Conservation (phyloP, 2,888 invertebrate species). For the Odontothrips loti region DNA sequence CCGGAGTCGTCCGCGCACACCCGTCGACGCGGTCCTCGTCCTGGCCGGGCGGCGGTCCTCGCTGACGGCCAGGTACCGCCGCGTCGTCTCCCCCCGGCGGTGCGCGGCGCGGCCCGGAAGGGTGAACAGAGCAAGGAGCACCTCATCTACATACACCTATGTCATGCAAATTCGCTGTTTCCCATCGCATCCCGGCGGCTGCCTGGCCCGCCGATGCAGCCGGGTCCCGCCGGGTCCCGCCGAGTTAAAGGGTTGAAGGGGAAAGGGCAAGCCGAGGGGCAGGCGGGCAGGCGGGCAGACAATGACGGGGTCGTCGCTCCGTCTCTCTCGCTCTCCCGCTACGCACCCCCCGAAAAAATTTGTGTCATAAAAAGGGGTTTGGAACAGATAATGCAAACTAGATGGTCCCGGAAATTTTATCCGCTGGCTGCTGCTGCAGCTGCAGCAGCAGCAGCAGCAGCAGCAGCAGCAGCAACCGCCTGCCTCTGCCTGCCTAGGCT, state of each 20-base stretch:
- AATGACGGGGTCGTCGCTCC: not conserved
- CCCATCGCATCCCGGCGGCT: not conserved
- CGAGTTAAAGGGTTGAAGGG: not conserved
- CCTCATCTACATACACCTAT: conserved; percentile 25
- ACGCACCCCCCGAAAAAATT: not conserved
- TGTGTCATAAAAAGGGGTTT: conserved; percentile 26
- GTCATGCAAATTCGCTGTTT: not conserved
- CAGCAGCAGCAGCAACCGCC: no score
- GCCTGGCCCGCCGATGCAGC: no score
- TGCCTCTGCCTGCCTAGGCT: no score
- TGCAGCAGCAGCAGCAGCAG: no score
- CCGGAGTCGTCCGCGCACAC: no score
- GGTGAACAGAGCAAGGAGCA: not conserved
- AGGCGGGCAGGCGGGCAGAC: not conserved
- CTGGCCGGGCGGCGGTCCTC: no score
- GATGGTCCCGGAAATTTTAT: conserved; percentile 26
- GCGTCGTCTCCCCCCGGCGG: not conserved
- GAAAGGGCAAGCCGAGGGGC: not conserved
- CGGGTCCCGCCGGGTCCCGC: not conserved
- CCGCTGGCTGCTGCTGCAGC: not conserved
- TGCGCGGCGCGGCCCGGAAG: not conserved
- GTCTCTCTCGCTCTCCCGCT: not conserved
- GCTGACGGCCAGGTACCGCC: no score
- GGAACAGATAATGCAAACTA: conserved; percentile 25
- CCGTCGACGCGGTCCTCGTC: no score